Conservation (phyloP, 1,140 invertebrate genomes). For the Pollicipes pollicipes region DNA sequence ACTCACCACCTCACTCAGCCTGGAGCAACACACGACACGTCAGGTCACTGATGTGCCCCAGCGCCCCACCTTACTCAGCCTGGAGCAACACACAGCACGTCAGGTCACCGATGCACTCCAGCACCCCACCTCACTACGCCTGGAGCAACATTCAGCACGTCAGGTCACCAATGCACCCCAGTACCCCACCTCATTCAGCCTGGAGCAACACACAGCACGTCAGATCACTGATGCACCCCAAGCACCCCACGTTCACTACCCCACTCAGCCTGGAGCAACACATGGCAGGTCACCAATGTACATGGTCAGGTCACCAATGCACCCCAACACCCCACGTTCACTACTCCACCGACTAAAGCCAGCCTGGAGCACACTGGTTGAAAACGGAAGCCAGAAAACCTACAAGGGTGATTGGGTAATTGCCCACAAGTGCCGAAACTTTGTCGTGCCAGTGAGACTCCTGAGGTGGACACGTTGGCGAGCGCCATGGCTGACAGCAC, state of each 20-base stretch:
- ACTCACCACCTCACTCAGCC: slow-evolving; percentile 28
- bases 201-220: background rate
- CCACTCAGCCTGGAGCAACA: background rate
- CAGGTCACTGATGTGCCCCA: background rate
- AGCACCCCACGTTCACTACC: background rate
- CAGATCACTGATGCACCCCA: background rate
- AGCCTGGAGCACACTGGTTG: no score
- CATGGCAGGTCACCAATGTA: background rate
- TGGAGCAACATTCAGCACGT: background rate
- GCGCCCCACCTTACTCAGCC: background rate
- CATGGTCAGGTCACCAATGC: background rate
- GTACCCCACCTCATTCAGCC: background rate
- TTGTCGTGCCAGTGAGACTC: no score
- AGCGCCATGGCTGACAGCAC: slow-evolving; percentile 51
- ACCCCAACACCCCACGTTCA: no score
- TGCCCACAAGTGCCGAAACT: no score
- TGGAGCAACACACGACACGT: background rate
- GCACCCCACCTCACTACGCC: background rate
- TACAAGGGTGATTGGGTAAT: no score
- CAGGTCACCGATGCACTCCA: background rate
- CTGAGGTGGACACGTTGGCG: slow-evolving; percentile 44
- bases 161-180: background rate
- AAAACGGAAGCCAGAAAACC: no score
- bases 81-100: background rate
- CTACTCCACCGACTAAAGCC: no score